These are phyloP conservation scores for Graphium colonna DNA, from an alignment of 2,888 invertebrate genomes.

Conservation along the genomic window DNA sequence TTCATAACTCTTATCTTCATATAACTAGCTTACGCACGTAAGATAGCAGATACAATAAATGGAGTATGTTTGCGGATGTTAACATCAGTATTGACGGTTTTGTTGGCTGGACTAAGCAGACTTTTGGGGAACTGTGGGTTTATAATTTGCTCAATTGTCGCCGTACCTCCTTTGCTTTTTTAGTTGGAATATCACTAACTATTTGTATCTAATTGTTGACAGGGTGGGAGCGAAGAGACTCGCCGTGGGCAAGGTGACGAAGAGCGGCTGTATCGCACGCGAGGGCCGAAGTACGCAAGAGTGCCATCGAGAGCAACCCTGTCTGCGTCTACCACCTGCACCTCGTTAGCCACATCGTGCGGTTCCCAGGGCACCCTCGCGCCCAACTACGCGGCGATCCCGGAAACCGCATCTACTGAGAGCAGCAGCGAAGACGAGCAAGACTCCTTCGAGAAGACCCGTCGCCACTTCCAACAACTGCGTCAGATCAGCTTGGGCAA, in stretches of 20 bases:
- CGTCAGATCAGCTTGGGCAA: slow-evolving; percentile 82
- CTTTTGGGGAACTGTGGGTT: slow-evolving; percentile 17
- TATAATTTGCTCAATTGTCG: slow-evolving; percentile 1
- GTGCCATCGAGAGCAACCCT: slow-evolving; percentile 75
- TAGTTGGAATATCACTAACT: slow-evolving; percentile 11
- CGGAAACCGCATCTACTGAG: slow-evolving; percentile 64
- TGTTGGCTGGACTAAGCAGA: slow-evolving; percentile 36
- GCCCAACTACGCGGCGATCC: slow-evolving; percentile 67
- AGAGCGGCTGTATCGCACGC: slow-evolving; percentile 61
- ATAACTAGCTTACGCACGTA: slow-evolving; percentile 60
- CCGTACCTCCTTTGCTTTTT: slow-evolving; percentile 11
- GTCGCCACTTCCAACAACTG: slow-evolving; percentile 82
- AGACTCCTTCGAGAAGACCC: slow-evolving; percentile 77
- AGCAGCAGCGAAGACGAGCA: slow-evolving; percentile 76
- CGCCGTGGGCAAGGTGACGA: slow-evolving; percentile 70
- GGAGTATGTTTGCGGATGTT: slow-evolving; percentile 64
- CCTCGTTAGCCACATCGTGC: slow-evolving; percentile 78
- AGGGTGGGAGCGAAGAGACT: slow-evolving; percentile 68
- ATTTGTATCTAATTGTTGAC: slow-evolving; percentile 37
- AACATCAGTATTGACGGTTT: slow-evolving; percentile 57
- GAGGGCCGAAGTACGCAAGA: slow-evolving; percentile 70
- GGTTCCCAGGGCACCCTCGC: slow-evolving; percentile 70
- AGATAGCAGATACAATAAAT: slow-evolving; percentile 75
- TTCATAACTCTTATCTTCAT: slow-evolving; percentile 56
- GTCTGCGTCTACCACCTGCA: slow-evolving; percentile 81